phyloP scores from a whole-genome alignment of 2,888 invertebrate species.

The Trichacis sp. region DNA sequence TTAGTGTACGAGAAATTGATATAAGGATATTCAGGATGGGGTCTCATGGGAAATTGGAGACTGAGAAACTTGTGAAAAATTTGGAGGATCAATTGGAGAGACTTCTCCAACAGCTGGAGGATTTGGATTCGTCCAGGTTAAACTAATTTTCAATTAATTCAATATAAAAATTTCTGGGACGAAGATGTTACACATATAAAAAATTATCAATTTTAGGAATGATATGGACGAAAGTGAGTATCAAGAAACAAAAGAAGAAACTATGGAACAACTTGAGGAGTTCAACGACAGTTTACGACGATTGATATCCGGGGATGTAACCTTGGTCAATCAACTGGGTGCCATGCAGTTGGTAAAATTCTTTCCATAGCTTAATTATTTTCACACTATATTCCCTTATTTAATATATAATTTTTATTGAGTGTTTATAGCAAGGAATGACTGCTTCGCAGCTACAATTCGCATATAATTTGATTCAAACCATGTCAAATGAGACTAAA shows the following conservation, averaged over 20 bases:
- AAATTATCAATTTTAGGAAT: too few relatives aligned
- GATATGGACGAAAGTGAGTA: conserved; percentile 77
- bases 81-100: conserved; percentile 78
- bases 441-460: too few relatives aligned
- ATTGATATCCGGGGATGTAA: conserved; percentile 77
- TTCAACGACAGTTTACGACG: conserved; percentile 75
- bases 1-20: too few relatives aligned
- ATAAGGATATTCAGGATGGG: conserved; percentile 60
- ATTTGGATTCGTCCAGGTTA: conserved; percentile 80
- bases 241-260: conserved; percentile 77
- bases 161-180: conserved; percentile 8
- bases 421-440: too few relatives aligned
- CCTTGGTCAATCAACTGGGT: conserved; percentile 75
- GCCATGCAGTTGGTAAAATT: conserved; percentile 75
- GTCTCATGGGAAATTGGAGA: conserved; percentile 74
- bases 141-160: not conserved
- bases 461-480: too few relatives aligned
- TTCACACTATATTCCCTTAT: too few relatives aligned
- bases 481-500: too few relatives aligned
- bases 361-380: too few relatives aligned
- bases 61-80: conserved; percentile 75
- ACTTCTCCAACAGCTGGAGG: conserved; percentile 77
- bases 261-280: conserved; percentile 79
- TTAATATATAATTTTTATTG: too few relatives aligned
- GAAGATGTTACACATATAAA: too few relatives aligned